Percentiles rank a stretch among this genome's conserved stretches.
Conservation (phyloP, 1,140 invertebrate genomes). For the Drosophila pruinosa region DNA sequence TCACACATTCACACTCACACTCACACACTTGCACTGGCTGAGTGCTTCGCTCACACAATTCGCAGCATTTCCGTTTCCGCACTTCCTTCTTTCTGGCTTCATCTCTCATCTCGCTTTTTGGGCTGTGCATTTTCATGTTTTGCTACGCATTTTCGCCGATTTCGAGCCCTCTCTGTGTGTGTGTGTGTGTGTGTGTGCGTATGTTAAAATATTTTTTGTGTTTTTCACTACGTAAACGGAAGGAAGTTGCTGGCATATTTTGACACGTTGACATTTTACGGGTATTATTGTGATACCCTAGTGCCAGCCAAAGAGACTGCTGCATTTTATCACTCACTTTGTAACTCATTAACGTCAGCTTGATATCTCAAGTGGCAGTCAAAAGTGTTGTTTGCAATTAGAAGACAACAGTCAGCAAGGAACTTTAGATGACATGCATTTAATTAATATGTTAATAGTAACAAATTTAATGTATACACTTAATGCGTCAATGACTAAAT, state of each 20-base stretch:
- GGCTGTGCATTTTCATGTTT: constrained; percentile 35
- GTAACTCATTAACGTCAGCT: too few relatives aligned
- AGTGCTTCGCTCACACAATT: constrained; percentile 14
- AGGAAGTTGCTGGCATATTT: constrained; percentile 60
- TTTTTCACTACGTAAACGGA: constrained; percentile 51
- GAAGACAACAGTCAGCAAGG: too few relatives aligned
- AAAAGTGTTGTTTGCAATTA: too few relatives aligned
- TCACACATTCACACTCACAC: neutral
- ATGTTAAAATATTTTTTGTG: constrained; percentile 54
- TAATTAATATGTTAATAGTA: too few relatives aligned
- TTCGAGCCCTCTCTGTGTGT: constrained; percentile 6
- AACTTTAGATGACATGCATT: too few relatives aligned
- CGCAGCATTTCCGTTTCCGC: constrained; percentile 44
- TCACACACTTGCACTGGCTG: constrained; percentile 4
- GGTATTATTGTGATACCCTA: constrained; percentile 34
- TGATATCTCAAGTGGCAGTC: too few relatives aligned
- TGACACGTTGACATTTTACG: constrained; percentile 64
- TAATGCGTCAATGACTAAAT: too few relatives aligned
- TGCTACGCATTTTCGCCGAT: constrained; percentile 40
- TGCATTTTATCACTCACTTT: neutral
- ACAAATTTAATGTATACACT: too few relatives aligned
- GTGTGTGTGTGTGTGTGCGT: constrained; percentile 17
- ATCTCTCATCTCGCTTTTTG: neutral
- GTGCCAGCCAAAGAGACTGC: neutral
- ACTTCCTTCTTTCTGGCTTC: neutral